Base-by-base conservation (phyloP, 2,888 invertebrate genomes). In the Strigamia crassipes region DNA sequence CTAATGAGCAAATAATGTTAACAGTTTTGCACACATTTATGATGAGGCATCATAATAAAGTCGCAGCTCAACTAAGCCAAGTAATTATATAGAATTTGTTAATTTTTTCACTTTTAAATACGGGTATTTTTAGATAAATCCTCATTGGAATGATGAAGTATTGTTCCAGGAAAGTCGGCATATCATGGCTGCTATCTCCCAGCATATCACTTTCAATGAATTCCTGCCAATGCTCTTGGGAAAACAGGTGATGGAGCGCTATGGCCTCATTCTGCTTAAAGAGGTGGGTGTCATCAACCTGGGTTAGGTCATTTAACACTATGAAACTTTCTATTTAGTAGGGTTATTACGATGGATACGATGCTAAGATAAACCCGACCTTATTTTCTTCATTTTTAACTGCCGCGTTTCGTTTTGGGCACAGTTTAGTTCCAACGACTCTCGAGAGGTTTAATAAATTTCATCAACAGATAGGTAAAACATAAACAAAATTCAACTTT, bases 141-240 rank as follows among this genome's bases (percentile, higher is more conserved):
- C 83, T n/a, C 83, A 83, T 56, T 83, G 83, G 83, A 83, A 83
- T 51, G 83, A 83, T 41, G 83, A 83, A 42, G 34, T 79, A 21
- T 21, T 83, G 5, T 83, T 83, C 42, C 83, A 83, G 78, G 83
- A 83, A 80, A 84, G 86, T 2, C 83, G 86, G 12, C 85, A 86
- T 83, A 86, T 87, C 78, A 82, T 87, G 5, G 85, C 85, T 4
- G 89, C 88, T 0, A 84, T 87, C 27, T 84, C 87, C 0, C 89
- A 89, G 82, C 89, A 89, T 83, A 88, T 89, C 1, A 88, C 89
- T 0, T 89, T 86, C 85, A 86, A 86, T 78, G 88, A 89, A 84
- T 89, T 88, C 84, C 85, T 89, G 34, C 89, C 89, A 1, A 86
- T 88, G 86, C 85, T 90, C 15, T 84, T 90, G 23, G 90, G 89